A percentile compares a stretch with the other conserved stretches of the same genome.
phyloP scores from a whole-genome alignment of 2,888 invertebrate species.

The Dolomedes plantarius region DNA sequence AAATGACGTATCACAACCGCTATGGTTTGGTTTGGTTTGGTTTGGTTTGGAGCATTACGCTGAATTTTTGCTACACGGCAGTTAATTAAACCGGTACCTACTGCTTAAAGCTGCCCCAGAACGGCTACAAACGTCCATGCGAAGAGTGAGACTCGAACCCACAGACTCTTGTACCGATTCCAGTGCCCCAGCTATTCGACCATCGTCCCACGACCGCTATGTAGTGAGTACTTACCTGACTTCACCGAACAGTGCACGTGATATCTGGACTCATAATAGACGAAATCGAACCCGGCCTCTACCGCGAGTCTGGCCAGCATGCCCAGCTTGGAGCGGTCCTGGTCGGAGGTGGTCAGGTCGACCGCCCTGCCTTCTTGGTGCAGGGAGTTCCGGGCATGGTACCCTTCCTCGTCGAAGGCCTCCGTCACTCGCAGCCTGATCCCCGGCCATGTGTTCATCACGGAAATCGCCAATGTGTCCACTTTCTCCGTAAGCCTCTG shows the following conservation, averaged over 20 bases:
- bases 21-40: too few species aligned
- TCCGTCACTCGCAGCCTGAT: conserved; percentile 93
- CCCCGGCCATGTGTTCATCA: conserved; percentile 99
- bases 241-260: conserved; percentile 98
- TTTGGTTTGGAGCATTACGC: too few species aligned
- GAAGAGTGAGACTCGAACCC: too few species aligned
- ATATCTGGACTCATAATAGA: conserved; percentile 94
- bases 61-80: too few species aligned
- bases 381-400: conserved; percentile 87
- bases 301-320: conserved; percentile 96
- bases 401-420: conserved; percentile 93
- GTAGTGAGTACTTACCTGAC: conserved; percentile 89
- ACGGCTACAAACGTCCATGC: too few species aligned
- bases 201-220: too few species aligned
- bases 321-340: conserved; percentile 94
- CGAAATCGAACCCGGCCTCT: conserved; percentile 99
- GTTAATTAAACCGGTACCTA: too few species aligned
- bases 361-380: conserved; percentile 97
- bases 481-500: conserved; percentile 97
- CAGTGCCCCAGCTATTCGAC: too few species aligned
- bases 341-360: conserved; percentile 95
- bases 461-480: conserved; percentile 94
- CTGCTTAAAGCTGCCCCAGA: too few species aligned
- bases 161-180: too few species aligned
- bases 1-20: too few species aligned